Evolutionary conservation across 2,113 vertebrate species (phyloP), one percentile per base, ranked within the genome.

Genomic region (Colossoma macropomum): DNA sequence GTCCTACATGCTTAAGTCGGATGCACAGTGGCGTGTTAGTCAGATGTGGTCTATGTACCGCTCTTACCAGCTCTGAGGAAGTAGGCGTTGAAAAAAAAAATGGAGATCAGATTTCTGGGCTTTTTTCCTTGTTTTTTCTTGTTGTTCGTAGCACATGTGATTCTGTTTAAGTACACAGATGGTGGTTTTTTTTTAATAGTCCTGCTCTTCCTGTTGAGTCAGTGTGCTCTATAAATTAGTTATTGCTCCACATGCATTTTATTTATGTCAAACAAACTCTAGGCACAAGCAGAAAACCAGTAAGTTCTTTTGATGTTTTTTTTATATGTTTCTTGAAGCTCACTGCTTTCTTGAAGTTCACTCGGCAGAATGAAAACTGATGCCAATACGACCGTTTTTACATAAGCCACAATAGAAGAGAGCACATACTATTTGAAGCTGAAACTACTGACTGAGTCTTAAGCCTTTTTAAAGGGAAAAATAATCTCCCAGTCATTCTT

Each of bases 171-270:
- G 32, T 48, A 15, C 32, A 56, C 75, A 82, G 63, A 79, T 66
- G 78, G 45, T 23, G 66, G 34, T 34, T 4, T 7, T 63, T 77
- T 81, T 83, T 60, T 71, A 71, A 73, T 66, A 75, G 59, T 68
- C 38, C 27, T 59, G 2, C 23, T 41, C 56, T 81, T 85, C 79
- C 82, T 81, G 84, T 86, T 73, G 81, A 86, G 81, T 77, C 86
- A 74, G 1, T 56, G 69, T 60, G 75, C 69, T 54, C 70, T 27
- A 41, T 78, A 60, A 84, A 68, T 23, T 73, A 38, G 50, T 77
- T 83, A 76, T 79, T 62, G 25, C 50, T 69, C 41, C 21, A 66
- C 79, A 81, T 84, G 73, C 6, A 8, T 81, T 83, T 81, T 80
- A 81, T 85, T n/a, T 77, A 70, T 50, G 54, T n/a, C 27, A 38